A percentile compares a stretch with the other conserved stretches of the same genome.
These are phyloP conservation scores for Gorsachius goisagi DNA, from an alignment of 2,113 vertebrate genomes.

Conservation along the genomic window DNA sequence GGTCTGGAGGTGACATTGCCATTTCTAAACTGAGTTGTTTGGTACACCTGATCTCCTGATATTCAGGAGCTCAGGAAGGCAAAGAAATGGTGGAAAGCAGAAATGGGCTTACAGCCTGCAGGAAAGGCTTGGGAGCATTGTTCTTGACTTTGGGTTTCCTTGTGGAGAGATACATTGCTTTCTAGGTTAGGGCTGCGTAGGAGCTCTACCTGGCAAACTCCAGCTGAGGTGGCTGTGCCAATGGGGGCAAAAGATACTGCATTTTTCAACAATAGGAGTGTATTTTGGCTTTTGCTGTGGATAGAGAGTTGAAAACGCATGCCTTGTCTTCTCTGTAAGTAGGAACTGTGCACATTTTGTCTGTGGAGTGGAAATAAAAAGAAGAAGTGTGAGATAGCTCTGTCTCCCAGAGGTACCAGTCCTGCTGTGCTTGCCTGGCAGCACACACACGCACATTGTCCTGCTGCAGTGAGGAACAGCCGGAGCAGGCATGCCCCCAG, in stretches of 20 bases:
- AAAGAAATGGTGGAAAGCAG: neutral
- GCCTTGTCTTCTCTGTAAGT: neutral
- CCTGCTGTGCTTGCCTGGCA: neutral
- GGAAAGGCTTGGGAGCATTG: neutral
- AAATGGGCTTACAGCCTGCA: neutral
- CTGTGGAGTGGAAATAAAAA: neutral
- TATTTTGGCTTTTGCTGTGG: neutral
- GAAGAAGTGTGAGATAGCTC: neutral
- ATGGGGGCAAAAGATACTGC: neutral
- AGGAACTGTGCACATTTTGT: rapidly evolving
- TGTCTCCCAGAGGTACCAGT: neutral
- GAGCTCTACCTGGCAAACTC: neutral
- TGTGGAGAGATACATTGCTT: neutral
- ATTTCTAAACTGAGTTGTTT: neutral
- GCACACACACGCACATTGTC: neutral
- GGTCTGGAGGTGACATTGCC: too few species aligned
- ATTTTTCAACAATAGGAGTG: neutral
- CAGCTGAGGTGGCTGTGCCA: neutral
- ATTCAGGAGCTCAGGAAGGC: neutral
- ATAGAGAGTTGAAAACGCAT: rapidly evolving
- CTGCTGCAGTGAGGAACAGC: neutral
- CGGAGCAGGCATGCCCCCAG: neutral
- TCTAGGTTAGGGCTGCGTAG: neutral
- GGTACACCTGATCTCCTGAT: neutral
- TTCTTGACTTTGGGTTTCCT: neutral